A percentile compares a stretch with the other conserved stretches of the same genome.
These are phyloP conservation scores for Oryzias curvinotus DNA, from an alignment of 2,113 vertebrate species.

Conservation along the genomic window DNA sequence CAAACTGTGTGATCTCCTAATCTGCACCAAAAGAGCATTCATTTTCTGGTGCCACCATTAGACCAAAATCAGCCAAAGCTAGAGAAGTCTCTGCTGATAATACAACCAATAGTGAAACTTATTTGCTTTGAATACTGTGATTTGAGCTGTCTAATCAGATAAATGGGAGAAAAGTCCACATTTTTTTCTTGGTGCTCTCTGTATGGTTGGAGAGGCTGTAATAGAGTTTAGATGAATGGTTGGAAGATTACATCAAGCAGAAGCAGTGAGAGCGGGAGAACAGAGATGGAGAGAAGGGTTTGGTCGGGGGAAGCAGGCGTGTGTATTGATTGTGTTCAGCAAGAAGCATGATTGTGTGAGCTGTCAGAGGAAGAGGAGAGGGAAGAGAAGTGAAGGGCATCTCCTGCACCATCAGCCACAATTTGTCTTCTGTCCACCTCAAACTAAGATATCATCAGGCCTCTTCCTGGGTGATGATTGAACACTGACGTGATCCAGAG, in stretches of 20 bases:
- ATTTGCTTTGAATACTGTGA: constrained; percentile 1
- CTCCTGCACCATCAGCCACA: constrained; percentile 24
- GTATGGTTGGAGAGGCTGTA: not conserved
- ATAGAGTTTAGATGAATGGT: constrained; percentile 19
- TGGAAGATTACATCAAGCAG: constrained; percentile 21
- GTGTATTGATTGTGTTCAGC: constrained; percentile 33
- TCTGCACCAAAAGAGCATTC: not conserved
- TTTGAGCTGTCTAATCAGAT: not conserved
- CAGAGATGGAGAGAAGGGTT: not conserved
- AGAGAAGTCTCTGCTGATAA: not conserved
- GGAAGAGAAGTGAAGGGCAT: constrained; percentile 44
- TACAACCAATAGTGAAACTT: not conserved
- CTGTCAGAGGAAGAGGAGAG: constrained; percentile 16
- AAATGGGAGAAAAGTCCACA: not conserved
- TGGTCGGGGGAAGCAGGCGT: constrained; percentile 3
- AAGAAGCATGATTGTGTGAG: constrained; percentile 15
- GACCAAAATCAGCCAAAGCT: no score
- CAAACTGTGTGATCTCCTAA: not conserved
- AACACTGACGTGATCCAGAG: not conserved
- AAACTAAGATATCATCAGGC: constrained; percentile 34
- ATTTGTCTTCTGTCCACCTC: constrained; percentile 39
- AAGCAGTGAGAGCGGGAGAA: not conserved
- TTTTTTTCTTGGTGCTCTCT: not conserved
- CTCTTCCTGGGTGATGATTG: constrained; percentile 10
- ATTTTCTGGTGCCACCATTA: not conserved